These are phyloP conservation scores for Ferrisia virgata DNA, from an alignment of 2,888 invertebrate genomes.

Conservation along the genomic window DNA sequence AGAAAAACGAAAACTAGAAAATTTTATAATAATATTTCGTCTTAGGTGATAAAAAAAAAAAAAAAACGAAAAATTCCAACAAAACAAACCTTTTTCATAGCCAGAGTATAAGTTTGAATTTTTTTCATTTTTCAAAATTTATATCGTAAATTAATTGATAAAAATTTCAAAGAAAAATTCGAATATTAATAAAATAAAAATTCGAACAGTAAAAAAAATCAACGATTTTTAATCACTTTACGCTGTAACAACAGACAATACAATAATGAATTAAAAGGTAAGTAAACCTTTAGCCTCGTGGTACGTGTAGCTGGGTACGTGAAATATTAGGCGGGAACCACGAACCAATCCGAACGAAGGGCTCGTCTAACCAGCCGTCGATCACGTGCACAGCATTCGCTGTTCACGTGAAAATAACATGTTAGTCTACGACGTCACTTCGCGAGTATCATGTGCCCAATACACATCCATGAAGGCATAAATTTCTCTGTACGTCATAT, in stretches of 20 bases:
- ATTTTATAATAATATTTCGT: too few species aligned
- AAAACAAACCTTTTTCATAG: constrained; percentile 36
- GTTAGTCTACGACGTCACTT: constrained; percentile 34
- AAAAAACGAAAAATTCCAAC: background rate
- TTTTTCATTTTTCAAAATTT: constrained; percentile 27
- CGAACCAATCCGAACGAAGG: constrained; percentile 37
- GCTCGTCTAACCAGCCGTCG: constrained; percentile 45
- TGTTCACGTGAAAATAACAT: constrained; percentile 53
- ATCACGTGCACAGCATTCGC: constrained; percentile 46
- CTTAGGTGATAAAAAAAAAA: background rate
- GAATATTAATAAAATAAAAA: background rate
- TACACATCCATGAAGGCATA: constrained; percentile 21
- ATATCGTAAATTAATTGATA: background rate
- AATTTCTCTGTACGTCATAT: constrained; percentile 35
- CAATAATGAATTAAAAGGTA: constrained; percentile 34
- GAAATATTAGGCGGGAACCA: constrained; percentile 38
- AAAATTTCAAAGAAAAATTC: background rate
- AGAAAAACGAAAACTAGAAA: too few species aligned
- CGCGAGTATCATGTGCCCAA: constrained; percentile 6
- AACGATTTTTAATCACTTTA: background rate
- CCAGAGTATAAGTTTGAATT: constrained; percentile 33
- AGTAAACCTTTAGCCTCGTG: constrained; percentile 44
- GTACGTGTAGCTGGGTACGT: constrained; percentile 27
- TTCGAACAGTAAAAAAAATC: background rate
- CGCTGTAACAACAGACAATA: constrained; percentile 16